Conservation (phyloP, 2,113 vertebrate genomes). For the Turdus rufiventris region DNA sequence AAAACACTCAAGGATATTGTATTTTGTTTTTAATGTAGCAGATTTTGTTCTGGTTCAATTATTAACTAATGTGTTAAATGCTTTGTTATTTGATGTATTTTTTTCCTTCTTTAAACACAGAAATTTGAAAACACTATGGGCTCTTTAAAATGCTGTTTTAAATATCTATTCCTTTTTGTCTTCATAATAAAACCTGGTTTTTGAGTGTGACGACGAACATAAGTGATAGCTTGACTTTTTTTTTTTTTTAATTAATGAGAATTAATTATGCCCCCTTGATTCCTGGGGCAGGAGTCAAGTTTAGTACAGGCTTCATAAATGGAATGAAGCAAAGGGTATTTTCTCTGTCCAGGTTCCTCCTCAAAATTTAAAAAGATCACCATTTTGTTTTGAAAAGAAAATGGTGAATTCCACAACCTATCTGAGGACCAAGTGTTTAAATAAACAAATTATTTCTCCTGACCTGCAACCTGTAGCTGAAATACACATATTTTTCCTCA, state of each 20-base stretch:
- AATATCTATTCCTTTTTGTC: not conserved
- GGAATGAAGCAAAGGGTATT: not conserved
- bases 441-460: not conserved
- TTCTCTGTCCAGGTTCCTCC: not conserved
- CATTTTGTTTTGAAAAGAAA: not conserved
- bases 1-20: not conserved
- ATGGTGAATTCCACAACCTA: not conserved
- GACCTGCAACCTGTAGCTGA: not conserved
- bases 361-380: not conserved
- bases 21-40: not conserved
- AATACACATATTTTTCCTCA: not conserved
- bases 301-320: not conserved
- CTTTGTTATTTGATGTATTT: not conserved
- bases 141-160: fast-evolving
- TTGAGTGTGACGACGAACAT: not conserved
- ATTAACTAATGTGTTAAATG: not conserved
- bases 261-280: not conserved
- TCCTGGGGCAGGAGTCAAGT: not conserved
- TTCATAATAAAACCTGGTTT: not conserved
- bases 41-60: not conserved
- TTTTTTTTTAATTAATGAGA: not conserved
- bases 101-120: not conserved
- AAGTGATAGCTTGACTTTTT: not conserved
- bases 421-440: not conserved
- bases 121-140: not conserved